Base-by-base conservation (phyloP, 2,113 vertebrate genomes). In the Lepus americanus region DNA sequence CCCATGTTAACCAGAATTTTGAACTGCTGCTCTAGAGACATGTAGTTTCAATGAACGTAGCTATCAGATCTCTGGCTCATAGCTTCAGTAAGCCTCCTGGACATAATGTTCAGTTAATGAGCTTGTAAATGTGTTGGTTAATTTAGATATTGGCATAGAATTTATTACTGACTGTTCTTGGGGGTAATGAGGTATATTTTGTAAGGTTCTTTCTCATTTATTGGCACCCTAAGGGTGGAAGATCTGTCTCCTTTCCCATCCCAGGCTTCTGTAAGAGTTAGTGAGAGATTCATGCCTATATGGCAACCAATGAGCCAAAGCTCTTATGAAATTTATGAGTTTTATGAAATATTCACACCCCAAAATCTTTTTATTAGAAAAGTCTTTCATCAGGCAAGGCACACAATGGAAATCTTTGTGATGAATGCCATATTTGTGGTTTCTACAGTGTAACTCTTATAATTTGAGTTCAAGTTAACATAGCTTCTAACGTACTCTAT, bases 31-130 rank as follows among this genome's bases (percentile, higher is more conserved):
- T 77, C 20, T 73, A 76, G 55, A 88, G 61, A 55, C 36, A 70
- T 44, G 51, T 6, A 59, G 83, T 79, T 79, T 84, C 69, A 55
- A 13, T 19, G 76, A 94, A 25, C 67, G n/a, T 79, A 33, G 88
- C 10, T 83, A 49, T 83, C 87, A 77, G 44, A 80, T 63, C 29
- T 78, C 76, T 63, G n/a, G 73, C 61, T 92, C 64, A 25, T 17
- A 78, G 61, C n/a, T 33, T 88, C 33, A 49, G 9, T 31, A 59
- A 90, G 66, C 39, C 78, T 95, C 33, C 53, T 91, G 59, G 72
- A 89, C 67, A 87, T 84, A 90, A 44, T 78, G 64, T 94, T 90
- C 39, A 80, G 78, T 95, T 92, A 96, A 95, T 92, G 92, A 97
- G 70, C 70, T 92, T 89, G 76, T 76, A 94, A 85, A 94, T 95